Evolutionary conservation across 2,888 invertebrate genomes (phyloP), one percentile per base, ranked within the genome.

Genomic region (Nomada lathburiana): DNA sequence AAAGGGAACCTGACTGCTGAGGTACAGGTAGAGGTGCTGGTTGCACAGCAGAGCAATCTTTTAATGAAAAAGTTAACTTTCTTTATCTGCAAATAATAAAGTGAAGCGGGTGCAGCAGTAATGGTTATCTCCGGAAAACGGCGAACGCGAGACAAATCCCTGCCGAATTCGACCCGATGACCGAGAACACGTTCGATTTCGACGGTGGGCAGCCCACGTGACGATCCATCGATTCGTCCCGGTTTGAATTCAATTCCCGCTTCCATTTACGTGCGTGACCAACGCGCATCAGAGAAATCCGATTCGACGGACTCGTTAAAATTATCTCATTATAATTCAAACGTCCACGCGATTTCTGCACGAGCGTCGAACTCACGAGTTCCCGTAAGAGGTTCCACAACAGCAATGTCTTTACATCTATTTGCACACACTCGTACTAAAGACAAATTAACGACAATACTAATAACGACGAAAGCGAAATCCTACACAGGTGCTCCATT

Each of bases 231-330:
- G 73, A 73, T 87, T 84, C 70, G 82, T 75, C 65, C 74, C 85
- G 74, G 50, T 44, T 63, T 52, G 76, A 79, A 80, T 79, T 80
- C 81, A 85, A 85, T 87, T 74, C 82, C 74, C 59, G 73, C 79
- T 87, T 87, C 87, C 84, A 86, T 70, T 86, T 53, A 76, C 36
- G 55, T 72, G 86, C 84, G 87, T 87, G 80, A 83, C 75, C 77
- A 75, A 69, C 65, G 69, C 59, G 73, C 76, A 80, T 83, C 71
- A 64, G 68, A 65, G 36, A 79, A 71, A 13, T 26, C 55, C 57
- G 75, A 87, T 87, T 80, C 75, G 84, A 70, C 29, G 36, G 65
- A 87, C 84, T 87, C 86, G 87, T 87, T 87, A 84, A 87, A 70
- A 87, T 87, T 80, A 86, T 82, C 82, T 81, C 80, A 77, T 87